These are phyloP conservation scores for Elysia chlorotica DNA, from an alignment of 1,140 invertebrate genomes.

Conservation along the genomic window DNA sequence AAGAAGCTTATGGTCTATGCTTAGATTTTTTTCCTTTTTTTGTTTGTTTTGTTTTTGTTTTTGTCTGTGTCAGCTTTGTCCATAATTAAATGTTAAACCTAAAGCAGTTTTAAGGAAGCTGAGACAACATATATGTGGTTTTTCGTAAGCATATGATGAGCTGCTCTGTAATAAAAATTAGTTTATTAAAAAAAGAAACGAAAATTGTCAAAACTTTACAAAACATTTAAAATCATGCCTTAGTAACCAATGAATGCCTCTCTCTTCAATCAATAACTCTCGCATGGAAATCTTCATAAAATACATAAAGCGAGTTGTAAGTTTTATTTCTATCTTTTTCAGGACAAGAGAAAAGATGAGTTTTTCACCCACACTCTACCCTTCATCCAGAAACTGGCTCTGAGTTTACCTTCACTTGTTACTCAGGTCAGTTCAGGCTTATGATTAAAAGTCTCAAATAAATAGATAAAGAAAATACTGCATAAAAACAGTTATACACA, in stretches of 20 bases:
- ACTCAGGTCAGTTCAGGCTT: neutral
- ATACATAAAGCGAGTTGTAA: neutral
- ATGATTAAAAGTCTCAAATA: neutral
- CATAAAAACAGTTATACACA: neutral
- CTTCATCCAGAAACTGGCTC: conserved; percentile 5
- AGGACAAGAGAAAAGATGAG: neutral
- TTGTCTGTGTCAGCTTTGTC: too few species aligned
- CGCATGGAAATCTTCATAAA: neutral
- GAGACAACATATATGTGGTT: too few species aligned
- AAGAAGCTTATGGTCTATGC: too few species aligned
- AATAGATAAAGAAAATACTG: neutral
- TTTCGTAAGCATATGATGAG: too few species aligned
- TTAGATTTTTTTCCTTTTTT: too few species aligned
- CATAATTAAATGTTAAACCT: too few species aligned
- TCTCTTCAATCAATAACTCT: neutral
- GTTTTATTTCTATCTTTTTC: neutral
- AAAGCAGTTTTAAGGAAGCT: too few species aligned
- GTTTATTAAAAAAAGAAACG: too few species aligned
- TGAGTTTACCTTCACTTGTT: neutral
- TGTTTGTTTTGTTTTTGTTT: too few species aligned
- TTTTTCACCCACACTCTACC: conserved; percentile 6
- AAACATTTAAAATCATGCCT: neutral
- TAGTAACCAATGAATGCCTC: neutral
- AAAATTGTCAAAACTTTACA: too few species aligned
- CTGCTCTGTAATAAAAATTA: too few species aligned